Base-by-base conservation (phyloP, 2,888 invertebrate genomes). In the Sesia apiformis region DNA sequence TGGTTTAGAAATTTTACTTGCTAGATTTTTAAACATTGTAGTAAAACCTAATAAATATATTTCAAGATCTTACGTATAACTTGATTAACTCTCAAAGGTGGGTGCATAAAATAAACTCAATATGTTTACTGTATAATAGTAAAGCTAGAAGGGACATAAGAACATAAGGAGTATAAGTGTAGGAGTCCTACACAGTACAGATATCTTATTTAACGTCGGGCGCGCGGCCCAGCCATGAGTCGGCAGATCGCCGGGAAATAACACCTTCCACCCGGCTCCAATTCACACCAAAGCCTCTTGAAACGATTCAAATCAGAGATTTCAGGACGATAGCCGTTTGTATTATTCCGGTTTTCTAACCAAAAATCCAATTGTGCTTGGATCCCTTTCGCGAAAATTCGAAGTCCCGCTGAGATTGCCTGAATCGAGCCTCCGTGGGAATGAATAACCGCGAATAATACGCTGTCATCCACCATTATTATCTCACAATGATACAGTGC, bases 321-420 rank as follows among this genome's bases (percentile, higher is more conserved):
- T 86, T 85, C 82, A 82, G 81, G 79, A 84, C 81, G 81, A 86
- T 85, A 85, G 81, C 85, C 85, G 81, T 74, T 85, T 86, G 83
- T 87, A 87, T 89, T 89, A 89, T 89, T 89, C 88, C 88, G 84
- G 84, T 84, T 84, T 86, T 74, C 79, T 81, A 84, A 85, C 84
- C 88, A 87, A 86, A 88, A 88, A 87, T 89, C 89, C 89, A 87
- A 89, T 89, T 89, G 89, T 88, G 76, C 67, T 69, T 63, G 67
- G 74, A 85, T 85, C 84, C 84, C 78, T 84, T 84, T 83, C 72
- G 79, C 69, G 79, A 80, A 81, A 82, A 84, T 74, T 77, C 72
- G 75, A 73, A 78, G 76, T 78, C 86, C 87, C 82, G 85, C 84
- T 76, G 88, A 81, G 88, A 88, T 89, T 86, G 85, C 77, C 74